These are phyloP conservation scores for Erebia ligea DNA, from an alignment of 2,888 invertebrate species.

Conservation along the genomic window DNA sequence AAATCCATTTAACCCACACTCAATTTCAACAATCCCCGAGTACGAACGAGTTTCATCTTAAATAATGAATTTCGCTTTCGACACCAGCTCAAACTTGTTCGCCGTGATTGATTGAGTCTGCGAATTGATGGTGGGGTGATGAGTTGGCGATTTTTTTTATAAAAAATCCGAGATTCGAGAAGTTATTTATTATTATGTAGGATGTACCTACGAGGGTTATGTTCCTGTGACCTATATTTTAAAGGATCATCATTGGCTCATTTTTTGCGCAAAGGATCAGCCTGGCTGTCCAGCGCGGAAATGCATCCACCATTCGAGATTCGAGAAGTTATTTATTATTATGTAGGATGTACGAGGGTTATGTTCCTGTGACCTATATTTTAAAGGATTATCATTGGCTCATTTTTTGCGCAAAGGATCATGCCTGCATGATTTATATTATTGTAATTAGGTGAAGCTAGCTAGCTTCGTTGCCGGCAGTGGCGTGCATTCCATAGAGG, in stretches of 20 bases:
- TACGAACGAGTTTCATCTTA: conserved; percentile 20
- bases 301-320: background rate
- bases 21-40: conserved; percentile 18
- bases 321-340: background rate
- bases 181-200: background rate
- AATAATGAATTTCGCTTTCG: conserved; percentile 26
- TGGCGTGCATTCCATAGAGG: no score
- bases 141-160: conserved; percentile 4
- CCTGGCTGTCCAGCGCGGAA: no score
- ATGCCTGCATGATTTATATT: no score
- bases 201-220: background rate
- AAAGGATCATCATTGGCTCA: no score
- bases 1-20: background rate
- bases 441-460: no score
- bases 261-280: background rate
- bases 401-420: no score
- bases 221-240: no score
- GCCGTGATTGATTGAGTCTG: conserved; percentile 24
- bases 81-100: conserved; percentile 27
- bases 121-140: conserved; percentile 20
- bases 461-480: no score
- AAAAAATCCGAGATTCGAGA: conserved; percentile 10
- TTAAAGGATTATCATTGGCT: no score
- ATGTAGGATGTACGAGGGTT: background rate
- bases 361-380: background rate